Evolutionary conservation across 1,140 invertebrate species (phyloP).

Genomic region (Yoshiicerus persimilis): DNA sequence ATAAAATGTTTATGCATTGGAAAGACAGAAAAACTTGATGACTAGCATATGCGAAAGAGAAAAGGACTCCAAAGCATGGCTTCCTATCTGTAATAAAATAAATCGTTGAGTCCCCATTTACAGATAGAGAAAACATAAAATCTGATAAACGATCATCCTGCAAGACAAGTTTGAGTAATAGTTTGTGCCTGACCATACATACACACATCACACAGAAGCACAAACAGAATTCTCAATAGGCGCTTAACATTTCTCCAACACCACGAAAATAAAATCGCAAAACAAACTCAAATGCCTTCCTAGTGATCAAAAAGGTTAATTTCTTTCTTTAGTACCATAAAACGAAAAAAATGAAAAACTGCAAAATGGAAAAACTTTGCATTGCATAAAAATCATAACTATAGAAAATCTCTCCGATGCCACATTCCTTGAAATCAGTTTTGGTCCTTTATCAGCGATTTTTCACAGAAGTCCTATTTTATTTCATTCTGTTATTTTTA

Average conservation of each 20-base stretch:
- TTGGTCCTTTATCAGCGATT: too few species aligned
- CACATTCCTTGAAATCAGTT: too few species aligned
- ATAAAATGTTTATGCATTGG: neutral
- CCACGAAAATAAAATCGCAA: neutral
- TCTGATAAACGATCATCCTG: neutral
- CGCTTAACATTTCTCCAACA: neutral
- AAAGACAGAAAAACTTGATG: neutral
- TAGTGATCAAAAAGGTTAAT: too few species aligned
- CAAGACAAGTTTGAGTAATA: conserved; percentile 17
- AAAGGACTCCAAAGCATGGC: neutral
- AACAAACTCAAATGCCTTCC: neutral
- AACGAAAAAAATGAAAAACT: too few species aligned
- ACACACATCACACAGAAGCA: neutral
- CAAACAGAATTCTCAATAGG: neutral
- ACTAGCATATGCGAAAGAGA: neutral
- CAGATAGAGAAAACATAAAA: conserved; percentile 8
- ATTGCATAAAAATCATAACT: too few species aligned
- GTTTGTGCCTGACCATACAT: conserved; percentile 6
- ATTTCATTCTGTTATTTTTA: too few species aligned
- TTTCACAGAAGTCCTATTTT: too few species aligned
- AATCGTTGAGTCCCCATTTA: neutral
- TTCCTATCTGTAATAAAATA: neutral
- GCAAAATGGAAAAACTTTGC: too few species aligned
- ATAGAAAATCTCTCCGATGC: too few species aligned
- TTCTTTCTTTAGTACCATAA: too few species aligned